These are phyloP conservation scores for Operophtera brumata DNA, from an alignment of 2,888 invertebrate genomes.

Conservation along the genomic window DNA sequence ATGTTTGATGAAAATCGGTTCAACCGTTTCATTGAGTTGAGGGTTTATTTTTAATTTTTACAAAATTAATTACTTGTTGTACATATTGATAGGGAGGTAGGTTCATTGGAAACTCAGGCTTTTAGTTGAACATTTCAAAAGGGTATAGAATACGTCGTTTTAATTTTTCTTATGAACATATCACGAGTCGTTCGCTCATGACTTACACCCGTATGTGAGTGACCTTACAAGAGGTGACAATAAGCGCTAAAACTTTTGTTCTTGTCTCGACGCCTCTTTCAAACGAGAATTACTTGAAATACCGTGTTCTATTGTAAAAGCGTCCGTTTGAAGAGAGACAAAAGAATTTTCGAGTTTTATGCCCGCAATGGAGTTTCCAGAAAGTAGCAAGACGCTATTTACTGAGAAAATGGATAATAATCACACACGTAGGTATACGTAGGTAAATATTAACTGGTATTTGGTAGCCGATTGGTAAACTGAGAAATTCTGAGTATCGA, in stretches of 20 bases:
- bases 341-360: conserved; percentile 24
- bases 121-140: too few species aligned
- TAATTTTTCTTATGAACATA: too few species aligned
- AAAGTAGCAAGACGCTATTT: not conserved
- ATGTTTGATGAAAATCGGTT: too few species aligned
- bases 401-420: not conserved
- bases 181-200: conserved; percentile 3
- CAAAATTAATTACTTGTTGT: too few species aligned
- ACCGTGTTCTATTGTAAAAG: conserved; percentile 55
- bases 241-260: conserved; percentile 68
- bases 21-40: too few species aligned
- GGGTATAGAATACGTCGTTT: too few species aligned
- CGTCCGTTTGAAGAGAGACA: conserved; percentile 26
- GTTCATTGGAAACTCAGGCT: too few species aligned
- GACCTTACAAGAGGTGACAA: conserved; percentile 65
- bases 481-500: not conserved
- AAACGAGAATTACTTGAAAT: conserved; percentile 63
- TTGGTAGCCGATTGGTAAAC: not conserved
- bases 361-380: conserved; percentile 10
- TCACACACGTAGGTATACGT: not conserved
- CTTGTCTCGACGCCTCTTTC: conserved; percentile 55
- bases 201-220: conserved; percentile 33
- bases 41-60: too few species aligned
- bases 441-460: not conserved
- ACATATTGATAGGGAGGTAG: too few species aligned